Evolutionary conservation across 1,140 invertebrate genomes (phyloP), one percentile per base, ranked within the genome.

Genomic region (Eueides isabella): DNA sequence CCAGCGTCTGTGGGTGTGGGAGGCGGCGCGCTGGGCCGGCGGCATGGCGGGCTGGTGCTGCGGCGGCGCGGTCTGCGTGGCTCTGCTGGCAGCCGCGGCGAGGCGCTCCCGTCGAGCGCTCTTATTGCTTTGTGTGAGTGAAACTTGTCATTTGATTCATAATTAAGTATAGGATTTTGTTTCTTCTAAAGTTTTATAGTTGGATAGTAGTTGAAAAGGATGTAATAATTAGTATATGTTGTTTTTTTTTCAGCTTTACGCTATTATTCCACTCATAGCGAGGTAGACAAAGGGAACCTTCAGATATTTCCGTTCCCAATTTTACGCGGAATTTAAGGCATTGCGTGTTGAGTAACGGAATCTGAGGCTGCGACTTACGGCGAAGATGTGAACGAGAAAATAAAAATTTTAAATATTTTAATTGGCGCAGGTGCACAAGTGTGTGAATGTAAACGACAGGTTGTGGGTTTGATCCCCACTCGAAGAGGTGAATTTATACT

Each of bases 91-190:
- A 7, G 90, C 88, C 28, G 89, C 89, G 41, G 90, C 89, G n/a
- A 44, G 89, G 0, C 85, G 88, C 41, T 85, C 82, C 7, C 79
- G 89, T 1, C 87, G 87, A 1, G 88, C 88, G 11, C 77, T 92
- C 80, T 75, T 91, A 70, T 74, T 81, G 92, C 93, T 85, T 75
- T 96, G 95, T 79, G 96, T 97, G 78, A 83, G 88, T 85, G 26
- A 26, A n/a, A 44, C 7, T 44, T 44, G 3, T n/a, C n/a, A n/a
- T n/a, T n/a, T n/a, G n/a, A n/a, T n/a, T n/a, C n/a, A n/a, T n/a
- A n/a, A n/a, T n/a, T n/a, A n/a, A n/a, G n/a, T n/a, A n/a, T n/a
- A n/a, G n/a, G n/a, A n/a, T n/a, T n/a, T n/a, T n/a, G n/a, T n/a
- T n/a, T n/a, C n/a, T n/a, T n/a, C n/a, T n/a, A n/a, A n/a, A n/a